Base-by-base conservation (phyloP, 2,113 vertebrate species). In the Grallaria varia region DNA sequence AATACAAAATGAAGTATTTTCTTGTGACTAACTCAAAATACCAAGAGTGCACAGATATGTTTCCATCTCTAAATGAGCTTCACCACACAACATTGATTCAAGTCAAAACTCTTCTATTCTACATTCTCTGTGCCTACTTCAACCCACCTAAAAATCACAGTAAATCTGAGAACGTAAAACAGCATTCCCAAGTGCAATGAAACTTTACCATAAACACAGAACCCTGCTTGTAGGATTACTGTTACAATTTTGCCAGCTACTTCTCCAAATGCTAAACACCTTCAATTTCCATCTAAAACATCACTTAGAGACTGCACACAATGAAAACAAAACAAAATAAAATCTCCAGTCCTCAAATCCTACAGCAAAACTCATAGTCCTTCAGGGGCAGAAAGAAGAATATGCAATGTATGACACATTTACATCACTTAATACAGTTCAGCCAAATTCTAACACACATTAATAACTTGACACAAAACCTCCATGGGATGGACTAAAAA, bases 51-150 rank as follows among this genome's bases (percentile, higher is more conserved):
- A 66, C 14, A 68, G 42, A 63, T 53, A 53, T 17, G 14, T 6
- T 47, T 40, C n/a, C 35, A 64, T 44, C 21, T 64, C 72, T 68
- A 59, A 53, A 64, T 3, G 3, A 3, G 8, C 37, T 92, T 67
- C 19, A 12, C 13, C 8, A 60, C 21, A 33, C 4, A 50, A 2
- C 39, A 55, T 0, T 0, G 0, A 59, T 31, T 50, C 67, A 81
- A 78, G 47, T 28, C 28, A 88, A 68, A 83, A 39, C 5, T 71
- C 75, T 64, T 31, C 19, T 3, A 64, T 23, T 66, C 31, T 33
- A n/a, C 14, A 55, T 18, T 64, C 40, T 63, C 83, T 7, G 1
- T 5, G 7, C 10, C 55, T 71, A 20, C 3, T 39, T 78, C 33
- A 81, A 50, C 40, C 6, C 12, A 72, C 10, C 24, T 52, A 90